Conservation (phyloP, 2,113 vertebrate species). For the Carollia perspicillata region DNA sequence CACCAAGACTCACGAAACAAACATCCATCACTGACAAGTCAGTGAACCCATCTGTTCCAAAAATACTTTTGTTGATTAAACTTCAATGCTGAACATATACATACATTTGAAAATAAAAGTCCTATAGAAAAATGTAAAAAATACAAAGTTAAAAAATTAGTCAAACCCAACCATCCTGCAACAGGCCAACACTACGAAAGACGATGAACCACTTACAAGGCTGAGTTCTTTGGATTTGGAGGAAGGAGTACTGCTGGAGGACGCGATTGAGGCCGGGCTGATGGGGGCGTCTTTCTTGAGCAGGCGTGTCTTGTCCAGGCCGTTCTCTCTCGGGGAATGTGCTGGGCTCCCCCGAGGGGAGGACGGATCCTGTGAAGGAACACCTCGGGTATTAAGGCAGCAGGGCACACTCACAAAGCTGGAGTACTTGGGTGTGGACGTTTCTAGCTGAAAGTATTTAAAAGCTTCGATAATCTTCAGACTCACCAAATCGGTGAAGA, state of each 20-base stretch:
- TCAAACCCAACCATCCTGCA: background rate
- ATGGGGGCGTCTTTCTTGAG: conserved; percentile 98
- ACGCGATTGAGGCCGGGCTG: conserved; percentile 97
- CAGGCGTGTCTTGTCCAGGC: conserved; percentile 95
- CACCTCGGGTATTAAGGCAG: background rate
- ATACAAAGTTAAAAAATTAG: background rate
- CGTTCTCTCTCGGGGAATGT: conserved; percentile 97
- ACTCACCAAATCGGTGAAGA: background rate
- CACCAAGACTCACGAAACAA: conserved; percentile 63
- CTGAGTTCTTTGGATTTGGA: conserved; percentile 99
- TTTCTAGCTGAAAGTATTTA: conserved; percentile 25
- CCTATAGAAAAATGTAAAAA: background rate
- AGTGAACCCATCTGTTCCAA: conserved; percentile 19
- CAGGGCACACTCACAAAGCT: background rate
- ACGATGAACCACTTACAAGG: conserved; percentile 88
- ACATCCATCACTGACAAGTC: conserved; percentile 59
- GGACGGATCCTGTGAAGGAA: conserved; percentile 90
- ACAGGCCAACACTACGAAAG: background rate
- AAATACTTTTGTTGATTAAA: conserved; percentile 46
- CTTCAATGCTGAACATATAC: background rate
- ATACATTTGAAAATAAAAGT: background rate
- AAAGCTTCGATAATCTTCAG: background rate
- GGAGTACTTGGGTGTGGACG: background rate
- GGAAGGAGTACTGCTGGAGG: conserved; percentile 98
- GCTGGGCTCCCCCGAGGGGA: conserved; percentile 95